Conservation (phyloP, 1,140 invertebrate genomes). For the Popillia japonica region DNA sequence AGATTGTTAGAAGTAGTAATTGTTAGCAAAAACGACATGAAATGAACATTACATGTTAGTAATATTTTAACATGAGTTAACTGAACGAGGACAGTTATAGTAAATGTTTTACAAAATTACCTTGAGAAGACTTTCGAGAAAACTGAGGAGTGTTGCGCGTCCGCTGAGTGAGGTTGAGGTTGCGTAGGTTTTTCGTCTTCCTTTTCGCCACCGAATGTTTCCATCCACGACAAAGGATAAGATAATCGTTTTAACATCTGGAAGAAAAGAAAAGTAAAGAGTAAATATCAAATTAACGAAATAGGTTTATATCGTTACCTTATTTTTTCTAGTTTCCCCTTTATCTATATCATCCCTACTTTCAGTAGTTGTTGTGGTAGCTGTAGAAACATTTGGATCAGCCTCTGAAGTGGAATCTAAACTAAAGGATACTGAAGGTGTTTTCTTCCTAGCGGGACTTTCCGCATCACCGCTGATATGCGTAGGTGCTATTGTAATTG, state of each 20-base stretch:
- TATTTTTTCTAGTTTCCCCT: constrained; percentile 70
- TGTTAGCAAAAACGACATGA: constrained; percentile 37
- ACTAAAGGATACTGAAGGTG: constrained; percentile 78
- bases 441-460: constrained; percentile 70
- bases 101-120: constrained; percentile 61
- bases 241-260: constrained; percentile 90
- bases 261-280: constrained; percentile 42
- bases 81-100: constrained; percentile 38
- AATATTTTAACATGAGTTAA: not conserved
- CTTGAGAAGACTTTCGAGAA: constrained; percentile 92
- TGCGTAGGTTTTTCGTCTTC: constrained; percentile 67
- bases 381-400: constrained; percentile 45
- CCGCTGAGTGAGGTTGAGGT: constrained; percentile 69
- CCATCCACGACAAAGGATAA: constrained; percentile 92
- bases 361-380: constrained; percentile 42
- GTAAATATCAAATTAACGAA: not conserved
- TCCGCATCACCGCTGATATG: constrained; percentile 64
- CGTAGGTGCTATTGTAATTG: constrained; percentile 75
- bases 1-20: constrained; percentile 21
- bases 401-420: constrained; percentile 68
- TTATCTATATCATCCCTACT: constrained; percentile 64
- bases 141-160: constrained; percentile 77
- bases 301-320: constrained; percentile 60
- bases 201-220: constrained; percentile 79
- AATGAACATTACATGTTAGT: constrained; percentile 9